phyloP scores from a whole-genome alignment of 2,797 vertebrate genomes.

The Sibirionetta formosa region DNA sequence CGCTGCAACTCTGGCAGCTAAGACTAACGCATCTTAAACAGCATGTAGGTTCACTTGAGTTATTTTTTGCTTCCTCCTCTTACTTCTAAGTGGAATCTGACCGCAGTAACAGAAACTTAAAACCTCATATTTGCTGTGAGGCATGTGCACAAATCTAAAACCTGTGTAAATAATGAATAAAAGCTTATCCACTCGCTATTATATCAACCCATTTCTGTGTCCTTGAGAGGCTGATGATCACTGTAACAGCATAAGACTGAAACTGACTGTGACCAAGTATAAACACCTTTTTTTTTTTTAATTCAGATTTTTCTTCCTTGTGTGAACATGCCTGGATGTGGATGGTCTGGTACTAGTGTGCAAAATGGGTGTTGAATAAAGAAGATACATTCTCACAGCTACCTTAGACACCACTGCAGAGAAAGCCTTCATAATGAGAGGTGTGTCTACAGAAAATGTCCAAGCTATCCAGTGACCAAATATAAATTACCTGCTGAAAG shows the following conservation, averaged over 20 bases:
- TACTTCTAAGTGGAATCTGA: slow-evolving; percentile 32
- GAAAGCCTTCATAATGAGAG: neutral
- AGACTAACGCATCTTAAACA: neutral
- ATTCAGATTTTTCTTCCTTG: neutral
- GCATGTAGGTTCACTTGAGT: slow-evolving; percentile 3
- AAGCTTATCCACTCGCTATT: neutral
- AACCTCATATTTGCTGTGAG: neutral
- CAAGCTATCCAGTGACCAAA: neutral
- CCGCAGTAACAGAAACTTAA: neutral
- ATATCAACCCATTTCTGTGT: neutral
- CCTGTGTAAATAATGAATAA: neutral
- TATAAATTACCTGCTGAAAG: neutral
- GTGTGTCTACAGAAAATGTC: neutral
- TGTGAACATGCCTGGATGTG: neutral
- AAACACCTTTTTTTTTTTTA: neutral
- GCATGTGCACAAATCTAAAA: neutral
- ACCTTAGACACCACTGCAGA: neutral
- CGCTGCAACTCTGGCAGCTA: neutral
- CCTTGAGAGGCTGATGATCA: neutral
- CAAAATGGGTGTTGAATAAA: neutral
- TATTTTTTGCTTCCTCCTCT: slow-evolving; percentile 57
- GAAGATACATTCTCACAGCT: neutral
- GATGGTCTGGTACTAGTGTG: neutral
- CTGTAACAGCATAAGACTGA: neutral
- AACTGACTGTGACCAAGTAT: neutral